A percentile compares a stretch with the other conserved stretches of the same genome.
Evolutionary conservation across 2,797 vertebrate species (phyloP).

Genomic region (Alectoris magna): DNA sequence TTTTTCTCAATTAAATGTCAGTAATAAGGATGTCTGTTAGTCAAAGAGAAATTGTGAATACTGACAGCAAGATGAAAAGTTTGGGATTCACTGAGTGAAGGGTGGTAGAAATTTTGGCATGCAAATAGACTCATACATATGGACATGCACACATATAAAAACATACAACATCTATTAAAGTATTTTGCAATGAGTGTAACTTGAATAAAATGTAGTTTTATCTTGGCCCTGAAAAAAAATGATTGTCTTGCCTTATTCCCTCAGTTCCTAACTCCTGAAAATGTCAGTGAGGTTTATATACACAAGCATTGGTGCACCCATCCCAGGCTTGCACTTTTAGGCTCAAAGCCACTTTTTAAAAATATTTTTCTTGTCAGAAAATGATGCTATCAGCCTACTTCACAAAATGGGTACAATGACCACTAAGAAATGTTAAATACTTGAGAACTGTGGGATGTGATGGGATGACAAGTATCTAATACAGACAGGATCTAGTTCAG

Average conservation of each 20-base stretch:
- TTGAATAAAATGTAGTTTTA: not conserved
- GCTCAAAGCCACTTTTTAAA: not conserved
- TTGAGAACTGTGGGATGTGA: not conserved
- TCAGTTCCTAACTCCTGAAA: not conserved
- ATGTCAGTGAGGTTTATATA: not conserved
- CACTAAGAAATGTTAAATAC: accelerated
- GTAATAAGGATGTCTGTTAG: not conserved
- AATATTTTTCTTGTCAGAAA: accelerated
- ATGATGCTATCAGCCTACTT: not conserved
- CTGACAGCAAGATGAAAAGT: not conserved
- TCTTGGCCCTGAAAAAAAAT: not conserved
- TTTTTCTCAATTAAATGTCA: not conserved
- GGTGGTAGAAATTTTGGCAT: accelerated
- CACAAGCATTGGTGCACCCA: accelerated
- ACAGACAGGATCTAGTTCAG: not conserved
- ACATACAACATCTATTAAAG: not conserved
- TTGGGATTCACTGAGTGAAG: accelerated
- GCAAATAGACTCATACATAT: not conserved
- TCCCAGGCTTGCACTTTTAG: not conserved
- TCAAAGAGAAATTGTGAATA: not conserved
- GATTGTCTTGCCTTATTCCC: not conserved
- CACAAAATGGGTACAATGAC: accelerated
- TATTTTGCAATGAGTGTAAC: not conserved
- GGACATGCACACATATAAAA: not conserved
- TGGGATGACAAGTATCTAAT: not conserved